A percentile compares a stretch with the other conserved stretches of the same genome.
Conservation (phyloP, 2,888 invertebrate species). For the Xestoiulus laeticollis region DNA sequence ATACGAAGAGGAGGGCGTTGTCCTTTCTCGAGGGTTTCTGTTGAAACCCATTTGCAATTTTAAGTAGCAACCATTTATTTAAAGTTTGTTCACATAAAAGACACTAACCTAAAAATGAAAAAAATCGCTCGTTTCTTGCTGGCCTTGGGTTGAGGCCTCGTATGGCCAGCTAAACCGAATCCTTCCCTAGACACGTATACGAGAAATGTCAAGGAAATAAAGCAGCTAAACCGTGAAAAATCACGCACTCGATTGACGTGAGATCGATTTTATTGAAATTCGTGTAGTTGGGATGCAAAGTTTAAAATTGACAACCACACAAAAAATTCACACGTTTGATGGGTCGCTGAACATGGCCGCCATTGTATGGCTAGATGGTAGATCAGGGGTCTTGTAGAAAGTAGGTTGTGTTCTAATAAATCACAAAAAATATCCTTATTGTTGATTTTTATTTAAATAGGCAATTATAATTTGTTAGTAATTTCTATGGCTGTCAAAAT, state of each 20-base stretch:
- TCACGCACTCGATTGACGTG: background rate
- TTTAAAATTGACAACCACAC: no score
- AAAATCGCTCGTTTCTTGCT: background rate
- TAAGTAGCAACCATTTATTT: conserved; percentile 33
- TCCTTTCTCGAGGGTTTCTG: conserved; percentile 34
- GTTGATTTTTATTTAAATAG: no score
- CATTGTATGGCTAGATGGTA: no score
- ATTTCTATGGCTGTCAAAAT: no score
- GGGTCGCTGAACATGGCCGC: no score
- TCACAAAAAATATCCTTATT: no score
- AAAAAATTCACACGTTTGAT: no score
- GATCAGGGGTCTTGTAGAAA: no score
- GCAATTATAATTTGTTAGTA: no score
- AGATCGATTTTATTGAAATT: background rate
- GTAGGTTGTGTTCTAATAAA: no score
- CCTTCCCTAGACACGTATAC: conserved; percentile 32
- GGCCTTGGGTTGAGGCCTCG: conserved; percentile 39
- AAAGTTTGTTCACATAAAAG: conserved; percentile 43
- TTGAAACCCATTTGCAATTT: conserved; percentile 36
- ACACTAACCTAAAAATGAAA: conserved; percentile 40
- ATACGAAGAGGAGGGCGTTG: conserved; percentile 36
- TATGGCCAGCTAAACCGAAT: conserved; percentile 3
- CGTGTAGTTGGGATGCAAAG: no score
- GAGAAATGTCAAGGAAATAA: conserved; percentile 38
- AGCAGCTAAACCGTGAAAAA: conserved; percentile 24